Percentiles rank a stretch among this genome's conserved stretches.
Evolutionary conservation across 2,888 invertebrate genomes (phyloP).

Genomic region (Chaetogeoica ovagalla): DNA sequence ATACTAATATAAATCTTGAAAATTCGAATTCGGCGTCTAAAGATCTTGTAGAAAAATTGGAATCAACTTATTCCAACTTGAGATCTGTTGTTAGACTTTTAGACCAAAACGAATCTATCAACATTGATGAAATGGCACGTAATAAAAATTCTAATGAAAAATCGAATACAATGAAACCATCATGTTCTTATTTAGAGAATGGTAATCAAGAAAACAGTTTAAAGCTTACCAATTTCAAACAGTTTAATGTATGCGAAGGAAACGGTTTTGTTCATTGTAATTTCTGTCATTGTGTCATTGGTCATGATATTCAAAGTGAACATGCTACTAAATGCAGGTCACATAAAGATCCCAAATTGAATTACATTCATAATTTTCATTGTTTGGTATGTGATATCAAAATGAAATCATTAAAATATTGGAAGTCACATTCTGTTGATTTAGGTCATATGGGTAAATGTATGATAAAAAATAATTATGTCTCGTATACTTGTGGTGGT

Average conservation of each 20-base stretch:
- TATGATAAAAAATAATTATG: background rate
- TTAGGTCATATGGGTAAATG: constrained; percentile 17
- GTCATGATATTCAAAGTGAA: background rate
- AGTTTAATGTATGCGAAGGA: background rate
- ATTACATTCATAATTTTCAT: constrained; percentile 8
- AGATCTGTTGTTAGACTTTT: background rate
- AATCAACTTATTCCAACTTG: background rate
- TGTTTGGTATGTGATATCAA: constrained; percentile 17
- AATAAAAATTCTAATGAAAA: background rate
- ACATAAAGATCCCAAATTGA: background rate
- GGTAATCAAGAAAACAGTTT: background rate
- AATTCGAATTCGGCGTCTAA: constrained; percentile 8
- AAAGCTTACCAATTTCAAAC: background rate
- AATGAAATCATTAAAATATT: constrained; percentile 1
- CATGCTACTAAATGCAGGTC: background rate
- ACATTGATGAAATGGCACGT: background rate
- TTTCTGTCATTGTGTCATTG: constrained; percentile 6
- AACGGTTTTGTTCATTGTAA: background rate
- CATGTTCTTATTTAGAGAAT: background rate
- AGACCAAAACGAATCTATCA: background rate
- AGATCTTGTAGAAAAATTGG: background rate
- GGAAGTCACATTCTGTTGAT: constrained; percentile 32
- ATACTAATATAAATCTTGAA: background rate
- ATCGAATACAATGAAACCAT: background rate
- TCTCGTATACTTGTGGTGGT: constrained; percentile 40